Conservation (phyloP, 1,140 invertebrate species). For the Zaprionus kolodkinae region DNA sequence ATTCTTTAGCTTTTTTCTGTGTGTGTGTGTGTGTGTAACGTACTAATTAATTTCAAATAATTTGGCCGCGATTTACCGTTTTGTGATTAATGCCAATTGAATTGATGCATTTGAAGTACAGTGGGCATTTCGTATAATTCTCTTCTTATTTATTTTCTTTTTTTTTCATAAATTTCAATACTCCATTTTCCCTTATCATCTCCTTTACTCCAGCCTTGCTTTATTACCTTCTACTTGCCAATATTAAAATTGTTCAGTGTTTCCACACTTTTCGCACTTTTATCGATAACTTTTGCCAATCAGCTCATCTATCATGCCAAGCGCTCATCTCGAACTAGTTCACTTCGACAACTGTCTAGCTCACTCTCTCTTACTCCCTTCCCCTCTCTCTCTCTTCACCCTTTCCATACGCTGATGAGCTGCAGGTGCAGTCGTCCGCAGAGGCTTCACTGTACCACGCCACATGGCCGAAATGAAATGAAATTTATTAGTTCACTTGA, state of each 20-base stretch:
- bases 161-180: too few species aligned
- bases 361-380: too few species aligned
- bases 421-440: background rate
- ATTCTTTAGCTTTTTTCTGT: slow-evolving; percentile 17
- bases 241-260: background rate
- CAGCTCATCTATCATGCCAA: background rate
- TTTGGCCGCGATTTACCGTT: slow-evolving; percentile 40
- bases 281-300: slow-evolving; percentile 6
- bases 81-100: slow-evolving; percentile 46
- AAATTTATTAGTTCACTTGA: slow-evolving; percentile 80
- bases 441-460: slow-evolving; percentile 37
- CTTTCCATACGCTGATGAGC: background rate
- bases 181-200: too few species aligned
- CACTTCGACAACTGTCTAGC: background rate
- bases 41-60: slow-evolving; percentile 52
- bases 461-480: slow-evolving; percentile 58
- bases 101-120: slow-evolving; percentile 19
- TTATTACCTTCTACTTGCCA: background rate
- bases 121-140: slow-evolving; percentile 1
- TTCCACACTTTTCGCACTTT: background rate
- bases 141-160: too few species aligned
- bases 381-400: too few species aligned
- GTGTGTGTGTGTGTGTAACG: slow-evolving; percentile 1
- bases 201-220: background rate
- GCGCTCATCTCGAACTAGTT: background rate